Base-by-base conservation (phyloP, 2,888 invertebrate species). In the Drosophila anomalipes region DNA sequence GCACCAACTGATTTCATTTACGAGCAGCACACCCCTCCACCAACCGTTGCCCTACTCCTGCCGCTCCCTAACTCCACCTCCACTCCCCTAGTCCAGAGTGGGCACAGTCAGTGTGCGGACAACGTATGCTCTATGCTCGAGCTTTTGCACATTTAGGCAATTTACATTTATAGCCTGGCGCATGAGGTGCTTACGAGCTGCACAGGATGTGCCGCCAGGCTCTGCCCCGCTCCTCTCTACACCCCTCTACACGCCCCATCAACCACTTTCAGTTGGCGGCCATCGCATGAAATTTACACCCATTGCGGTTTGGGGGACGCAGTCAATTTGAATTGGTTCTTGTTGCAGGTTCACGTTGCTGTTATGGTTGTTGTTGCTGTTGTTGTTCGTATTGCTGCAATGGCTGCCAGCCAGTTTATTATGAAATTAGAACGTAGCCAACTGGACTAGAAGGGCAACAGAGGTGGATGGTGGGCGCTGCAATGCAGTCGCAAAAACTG, bases 1-100 rank as follows among this genome's bases (percentile, higher is more conserved):
- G 91, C 91, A 88, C 87, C 91, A 91, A 87, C 87, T 87, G 87
- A 91, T 91, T 87, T 91, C 87, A 91, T 87, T 91, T 89, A 91
- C 88, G 79, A 83, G 79, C 70, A 70, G 63, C 71, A 70, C 60
- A 54, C 57, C 54, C 10, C 28, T 35, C 37, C 54, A 16, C 44
- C 44, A 12, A 6, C 22, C 12, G 22, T 35, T 16, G 33, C 68
- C 12, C 49, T 4, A 2, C 35, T 1, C 22, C 26, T 9, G 33
- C 16, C n/a, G 44, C 10, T 1, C 4, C 49, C 26, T 16, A 37
- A 30, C 14, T 7, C 26, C 28, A 3, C 5, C 37, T 12, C 7
- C 35, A 32, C 4, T 35, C 14, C n/a, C 22, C 28, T 53, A 57
- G 53, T 67, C 16, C 26, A 47, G 47, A 47, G 4, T 47, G 47